A percentile compares a stretch with the other conserved stretches of the same genome.
phyloP scores from a whole-genome alignment of 2,113 vertebrate species.

The Alces alces region DNA sequence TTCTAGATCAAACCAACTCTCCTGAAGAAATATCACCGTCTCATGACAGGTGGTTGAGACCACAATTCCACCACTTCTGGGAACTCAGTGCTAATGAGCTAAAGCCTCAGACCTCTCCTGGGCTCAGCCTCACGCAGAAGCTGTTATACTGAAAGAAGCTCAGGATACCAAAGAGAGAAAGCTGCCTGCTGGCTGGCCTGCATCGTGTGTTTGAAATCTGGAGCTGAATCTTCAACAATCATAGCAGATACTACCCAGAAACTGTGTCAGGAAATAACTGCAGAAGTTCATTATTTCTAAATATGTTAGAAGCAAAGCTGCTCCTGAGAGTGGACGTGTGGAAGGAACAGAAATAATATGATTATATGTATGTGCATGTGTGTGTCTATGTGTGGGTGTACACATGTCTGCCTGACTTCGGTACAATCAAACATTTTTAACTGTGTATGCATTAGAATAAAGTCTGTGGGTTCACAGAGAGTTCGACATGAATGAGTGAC shows the following conservation, averaged over 20 bases:
- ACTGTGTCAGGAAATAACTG: not conserved
- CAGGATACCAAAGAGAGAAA: not conserved
- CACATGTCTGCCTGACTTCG: not conserved
- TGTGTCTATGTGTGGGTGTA: not conserved
- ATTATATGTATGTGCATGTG: no score
- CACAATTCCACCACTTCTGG: not conserved
- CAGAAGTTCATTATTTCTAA: not conserved
- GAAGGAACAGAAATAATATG: not conserved
- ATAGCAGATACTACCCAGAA: not conserved
- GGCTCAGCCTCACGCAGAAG: not conserved
- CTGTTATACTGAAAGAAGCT: not conserved
- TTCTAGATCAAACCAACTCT: not conserved
- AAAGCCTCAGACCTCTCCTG: not conserved
- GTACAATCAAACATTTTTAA: not conserved
- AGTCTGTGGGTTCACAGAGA: not conserved
- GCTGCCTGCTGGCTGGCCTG: not conserved
- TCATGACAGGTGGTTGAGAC: not conserved
- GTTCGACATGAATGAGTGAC: not conserved
- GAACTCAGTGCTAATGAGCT: not conserved
- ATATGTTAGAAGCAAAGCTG: not conserved
- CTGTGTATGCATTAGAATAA: not conserved
- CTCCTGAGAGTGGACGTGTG: not conserved
- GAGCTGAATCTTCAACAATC: not conserved
- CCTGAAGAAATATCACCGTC: not conserved
- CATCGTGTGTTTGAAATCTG: not conserved